Conservation (phyloP, 2,797 vertebrate species). For the Tokudaia muenninki region DNA sequence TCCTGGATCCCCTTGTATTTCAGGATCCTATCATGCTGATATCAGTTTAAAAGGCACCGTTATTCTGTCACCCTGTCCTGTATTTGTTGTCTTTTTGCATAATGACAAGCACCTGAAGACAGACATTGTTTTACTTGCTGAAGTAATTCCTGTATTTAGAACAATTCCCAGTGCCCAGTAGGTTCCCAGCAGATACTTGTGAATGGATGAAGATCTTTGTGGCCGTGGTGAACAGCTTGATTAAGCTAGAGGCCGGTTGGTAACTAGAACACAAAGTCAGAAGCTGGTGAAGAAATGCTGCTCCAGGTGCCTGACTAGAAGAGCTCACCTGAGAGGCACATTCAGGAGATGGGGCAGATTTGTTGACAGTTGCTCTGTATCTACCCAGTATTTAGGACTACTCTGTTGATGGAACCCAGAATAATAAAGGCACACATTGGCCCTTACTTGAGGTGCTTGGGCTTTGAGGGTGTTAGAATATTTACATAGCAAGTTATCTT, state of each 20-base stretch:
- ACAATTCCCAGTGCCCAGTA: not conserved
- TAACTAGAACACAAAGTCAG: not conserved
- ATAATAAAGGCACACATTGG: not conserved
- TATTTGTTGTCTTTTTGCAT: not conserved
- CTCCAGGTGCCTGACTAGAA: not conserved
- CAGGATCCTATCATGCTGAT: not conserved
- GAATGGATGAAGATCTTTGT: not conserved
- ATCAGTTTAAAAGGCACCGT: not conserved
- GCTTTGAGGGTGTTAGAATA: not conserved
- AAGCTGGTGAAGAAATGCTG: not conserved
- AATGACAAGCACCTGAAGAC: not conserved
- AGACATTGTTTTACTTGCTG: not conserved
- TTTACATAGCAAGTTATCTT: not conserved
- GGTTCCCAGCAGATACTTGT: not conserved
- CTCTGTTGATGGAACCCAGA: not conserved
- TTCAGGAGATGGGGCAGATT: not conserved
- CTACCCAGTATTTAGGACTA: not conserved
- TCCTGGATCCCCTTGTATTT: not conserved
- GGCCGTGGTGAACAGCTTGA: not conserved
- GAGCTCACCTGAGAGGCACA: not conserved
- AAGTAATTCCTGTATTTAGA: constrained; percentile 1
- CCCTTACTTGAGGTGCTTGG: not conserved
- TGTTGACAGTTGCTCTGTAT: not conserved
- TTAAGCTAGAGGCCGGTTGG: not conserved
- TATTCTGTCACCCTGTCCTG: not conserved